Evolutionary conservation across 2,797 vertebrate genomes (phyloP).

Genomic region (Sebastes taczanowskii): DNA sequence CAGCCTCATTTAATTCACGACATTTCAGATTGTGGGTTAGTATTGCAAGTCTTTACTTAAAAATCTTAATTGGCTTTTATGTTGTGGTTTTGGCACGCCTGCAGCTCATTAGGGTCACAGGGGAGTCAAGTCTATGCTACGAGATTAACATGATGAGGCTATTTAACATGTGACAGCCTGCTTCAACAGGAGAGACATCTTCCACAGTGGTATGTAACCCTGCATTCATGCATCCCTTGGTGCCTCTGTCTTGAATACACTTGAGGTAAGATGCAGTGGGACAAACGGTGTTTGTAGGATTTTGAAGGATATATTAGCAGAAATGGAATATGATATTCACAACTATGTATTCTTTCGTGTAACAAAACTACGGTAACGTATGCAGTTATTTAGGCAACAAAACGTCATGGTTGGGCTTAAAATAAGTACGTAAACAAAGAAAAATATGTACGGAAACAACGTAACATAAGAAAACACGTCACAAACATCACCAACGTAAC

Average conservation of each 20-base stretch:
- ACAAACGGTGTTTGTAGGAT: no score
- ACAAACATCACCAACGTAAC: no score
- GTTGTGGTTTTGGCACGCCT: conserved; percentile 53
- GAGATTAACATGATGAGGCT: conserved; percentile 13
- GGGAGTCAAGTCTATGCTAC: conserved; percentile 26
- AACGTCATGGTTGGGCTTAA: no score
- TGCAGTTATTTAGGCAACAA: no score
- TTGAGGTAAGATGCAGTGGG: background rate
- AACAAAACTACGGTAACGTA: no score
- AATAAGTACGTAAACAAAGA: no score
- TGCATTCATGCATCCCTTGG: background rate
- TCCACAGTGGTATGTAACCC: background rate
- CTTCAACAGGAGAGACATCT: background rate
- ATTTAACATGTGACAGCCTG: conserved; percentile 34
- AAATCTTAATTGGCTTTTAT: conserved; percentile 18
- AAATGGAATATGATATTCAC: no score
- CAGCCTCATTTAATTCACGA: conserved; percentile 36
- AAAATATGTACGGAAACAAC: no score
- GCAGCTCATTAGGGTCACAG: conserved; percentile 43
- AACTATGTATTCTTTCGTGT: no score
- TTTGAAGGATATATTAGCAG: no score
- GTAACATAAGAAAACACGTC: no score
- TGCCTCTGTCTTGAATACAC: background rate
- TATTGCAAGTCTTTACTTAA: conserved; percentile 13
- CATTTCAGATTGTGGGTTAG: conserved; percentile 42